phyloP scores from a whole-genome alignment of 2,797 vertebrate genomes.

The Danio tinwini region DNA sequence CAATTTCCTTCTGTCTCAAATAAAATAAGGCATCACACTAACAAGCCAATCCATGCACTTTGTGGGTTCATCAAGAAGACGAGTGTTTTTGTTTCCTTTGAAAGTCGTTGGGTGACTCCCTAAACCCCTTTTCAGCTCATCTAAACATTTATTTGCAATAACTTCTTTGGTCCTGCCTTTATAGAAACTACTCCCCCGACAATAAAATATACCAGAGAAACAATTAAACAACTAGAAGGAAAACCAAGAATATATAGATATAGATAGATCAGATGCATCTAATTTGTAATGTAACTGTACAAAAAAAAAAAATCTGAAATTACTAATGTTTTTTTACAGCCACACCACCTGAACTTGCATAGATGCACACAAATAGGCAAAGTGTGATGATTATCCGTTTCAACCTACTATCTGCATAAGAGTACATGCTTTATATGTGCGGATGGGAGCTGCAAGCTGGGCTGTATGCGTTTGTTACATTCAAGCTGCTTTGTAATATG shows the following conservation, averaged over 20 bases:
- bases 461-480: not conserved
- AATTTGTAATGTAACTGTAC: slow-evolving; percentile 42
- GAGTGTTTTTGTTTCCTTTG: not conserved
- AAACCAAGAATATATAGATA: slow-evolving; percentile 56
- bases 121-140: not conserved
- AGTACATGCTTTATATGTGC: not conserved
- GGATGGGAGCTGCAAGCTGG: not conserved
- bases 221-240: slow-evolving; percentile 64
- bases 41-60: not conserved
- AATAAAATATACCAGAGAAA: slow-evolving; percentile 29
- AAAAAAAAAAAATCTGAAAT: not conserved
- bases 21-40: not conserved
- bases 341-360: slow-evolving; percentile 53
- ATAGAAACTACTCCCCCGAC: slow-evolving; percentile 59
- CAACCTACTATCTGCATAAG: not conserved
- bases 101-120: not conserved
- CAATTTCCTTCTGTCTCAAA: not conserved
- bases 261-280: not conserved
- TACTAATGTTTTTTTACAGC: slow-evolving; percentile 39
- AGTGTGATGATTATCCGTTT: slow-evolving; percentile 1
- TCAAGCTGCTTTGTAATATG: not conserved
- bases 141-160: not conserved
- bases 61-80: not conserved
- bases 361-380: slow-evolving; percentile 7
- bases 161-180: slow-evolving; percentile 75